Evolutionary conservation across 2,888 invertebrate genomes (phyloP).

Genomic region (Unio delphinus): DNA sequence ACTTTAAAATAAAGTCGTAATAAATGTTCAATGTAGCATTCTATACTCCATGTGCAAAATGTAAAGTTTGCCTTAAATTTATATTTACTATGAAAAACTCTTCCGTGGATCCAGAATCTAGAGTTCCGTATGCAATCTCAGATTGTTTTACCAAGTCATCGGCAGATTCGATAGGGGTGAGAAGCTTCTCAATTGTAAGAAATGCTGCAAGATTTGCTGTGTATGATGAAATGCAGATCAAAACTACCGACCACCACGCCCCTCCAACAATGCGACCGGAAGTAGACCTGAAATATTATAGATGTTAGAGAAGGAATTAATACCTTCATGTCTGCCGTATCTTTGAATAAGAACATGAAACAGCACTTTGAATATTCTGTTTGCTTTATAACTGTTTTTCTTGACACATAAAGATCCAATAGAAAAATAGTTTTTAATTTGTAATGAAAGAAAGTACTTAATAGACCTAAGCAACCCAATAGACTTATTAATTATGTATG

Average conservation of each 20-base stretch:
- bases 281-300: conserved; percentile 77
- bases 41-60: neutral
- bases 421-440: no score
- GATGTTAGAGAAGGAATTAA: no score
- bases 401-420: no score
- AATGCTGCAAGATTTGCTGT: conserved; percentile 96
- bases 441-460: no score
- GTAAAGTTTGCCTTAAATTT: neutral
- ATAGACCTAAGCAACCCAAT: no score
- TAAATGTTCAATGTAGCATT: no score
- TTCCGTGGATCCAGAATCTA: conserved; percentile 84
- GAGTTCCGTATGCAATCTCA: conserved; percentile 77
- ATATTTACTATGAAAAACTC: conserved; percentile 85
- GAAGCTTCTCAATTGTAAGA: conserved; percentile 95
- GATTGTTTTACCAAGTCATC: conserved; percentile 89
- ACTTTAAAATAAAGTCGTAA: no score
- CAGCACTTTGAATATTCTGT: no score
- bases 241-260: conserved; percentile 99
- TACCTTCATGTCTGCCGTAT: no score
- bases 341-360: no score
- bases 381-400: no score
- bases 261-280: conserved; percentile 96
- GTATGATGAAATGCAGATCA: conserved; percentile 97
- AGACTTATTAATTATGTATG: no score
- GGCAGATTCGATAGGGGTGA: conserved; percentile 91